A percentile compares a stretch with the other conserved stretches of the same genome.
Evolutionary conservation across 2,113 vertebrate genomes (phyloP).

Genomic region (Pelmatolapia mariae): DNA sequence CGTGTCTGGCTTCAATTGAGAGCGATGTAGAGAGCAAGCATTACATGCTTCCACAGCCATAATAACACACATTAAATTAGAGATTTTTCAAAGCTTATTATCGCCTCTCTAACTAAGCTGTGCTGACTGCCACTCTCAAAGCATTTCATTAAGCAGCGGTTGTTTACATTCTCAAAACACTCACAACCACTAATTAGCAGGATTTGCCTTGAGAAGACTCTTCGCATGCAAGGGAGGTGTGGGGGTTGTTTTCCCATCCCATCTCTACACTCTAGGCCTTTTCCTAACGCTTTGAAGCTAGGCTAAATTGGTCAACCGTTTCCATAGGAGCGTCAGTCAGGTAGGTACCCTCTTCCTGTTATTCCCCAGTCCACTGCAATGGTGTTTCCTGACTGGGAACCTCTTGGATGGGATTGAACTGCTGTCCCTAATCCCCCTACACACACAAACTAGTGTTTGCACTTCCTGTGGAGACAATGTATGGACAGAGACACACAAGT

Average conservation of each 20-base stretch:
- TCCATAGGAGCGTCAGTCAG: conserved; percentile 19
- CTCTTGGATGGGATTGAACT: conserved; percentile 1
- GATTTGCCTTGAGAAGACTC: conserved; percentile 8
- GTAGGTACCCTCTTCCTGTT: conserved; percentile 62
- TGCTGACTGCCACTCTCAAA: neutral
- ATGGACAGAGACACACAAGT: neutral
- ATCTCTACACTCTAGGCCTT: neutral
- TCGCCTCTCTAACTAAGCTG: conserved; percentile 23
- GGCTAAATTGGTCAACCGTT: conserved; percentile 10
- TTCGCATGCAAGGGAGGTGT: conserved; percentile 13
- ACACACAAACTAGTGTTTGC: neutral
- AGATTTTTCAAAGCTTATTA: conserved; percentile 17
- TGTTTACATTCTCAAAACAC: conserved; percentile 26
- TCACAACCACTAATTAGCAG: conserved; percentile 34
- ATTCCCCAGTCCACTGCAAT: conserved; percentile 32
- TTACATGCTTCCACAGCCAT: neutral
- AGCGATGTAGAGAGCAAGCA: neutral
- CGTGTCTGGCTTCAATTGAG: neutral
- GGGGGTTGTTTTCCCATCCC: conserved; percentile 4
- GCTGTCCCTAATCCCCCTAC: neutral
- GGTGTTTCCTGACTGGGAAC: conserved; percentile 44
- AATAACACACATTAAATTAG: conserved; percentile 22
- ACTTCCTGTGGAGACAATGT: neutral
- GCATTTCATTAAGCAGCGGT: conserved; percentile 18
- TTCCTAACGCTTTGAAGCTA: conserved; percentile 35